Conservation (phyloP, 2,888 invertebrate genomes). For the Hyles lineata region DNA sequence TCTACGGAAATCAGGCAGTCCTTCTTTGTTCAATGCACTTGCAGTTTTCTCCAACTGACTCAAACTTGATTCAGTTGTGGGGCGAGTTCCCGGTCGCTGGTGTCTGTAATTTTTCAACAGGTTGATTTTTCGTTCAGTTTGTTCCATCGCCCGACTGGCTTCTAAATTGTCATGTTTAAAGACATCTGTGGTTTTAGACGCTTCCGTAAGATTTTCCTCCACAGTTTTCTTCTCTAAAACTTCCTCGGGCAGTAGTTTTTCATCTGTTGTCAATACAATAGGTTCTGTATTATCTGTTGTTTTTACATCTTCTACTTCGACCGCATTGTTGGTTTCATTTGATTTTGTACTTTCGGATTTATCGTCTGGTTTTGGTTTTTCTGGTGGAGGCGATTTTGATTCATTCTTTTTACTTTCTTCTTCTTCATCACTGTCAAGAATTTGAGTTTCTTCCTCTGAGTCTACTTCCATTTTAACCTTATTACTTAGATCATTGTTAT, state of each 20-base stretch:
- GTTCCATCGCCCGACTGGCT: constrained; percentile 48
- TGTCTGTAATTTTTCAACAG: constrained; percentile 80
- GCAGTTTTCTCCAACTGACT: constrained; percentile 77
- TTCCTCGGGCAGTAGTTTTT: constrained; percentile 75
- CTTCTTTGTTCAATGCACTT: constrained; percentile 72
- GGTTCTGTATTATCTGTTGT: constrained; percentile 46
- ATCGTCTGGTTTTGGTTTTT: constrained; percentile 38
- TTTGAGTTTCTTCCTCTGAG: constrained; percentile 74
- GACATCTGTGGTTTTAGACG: constrained; percentile 42
- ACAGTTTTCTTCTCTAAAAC: constrained; percentile 62
- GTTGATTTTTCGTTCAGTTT: constrained; percentile 73
- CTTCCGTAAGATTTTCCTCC: constrained; percentile 51
- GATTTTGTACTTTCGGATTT: constrained; percentile 34
- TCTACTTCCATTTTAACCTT: constrained; percentile 57
- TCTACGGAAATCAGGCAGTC: constrained; percentile 77
- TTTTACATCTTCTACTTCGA: constrained; percentile 44
- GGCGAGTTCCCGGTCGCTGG: constrained; percentile 66
- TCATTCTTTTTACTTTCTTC: constrained; percentile 48
- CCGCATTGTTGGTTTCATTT: constrained; percentile 36
- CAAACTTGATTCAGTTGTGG: constrained; percentile 74
- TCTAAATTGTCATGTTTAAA: constrained; percentile 43
- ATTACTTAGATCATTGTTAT: constrained; percentile 51
- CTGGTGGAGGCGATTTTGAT: constrained; percentile 43
- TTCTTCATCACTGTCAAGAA: constrained; percentile 77
- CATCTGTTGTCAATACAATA: constrained; percentile 74